Conservation (phyloP, 2,113 vertebrate genomes). For the Corynorhinus townsendii region DNA sequence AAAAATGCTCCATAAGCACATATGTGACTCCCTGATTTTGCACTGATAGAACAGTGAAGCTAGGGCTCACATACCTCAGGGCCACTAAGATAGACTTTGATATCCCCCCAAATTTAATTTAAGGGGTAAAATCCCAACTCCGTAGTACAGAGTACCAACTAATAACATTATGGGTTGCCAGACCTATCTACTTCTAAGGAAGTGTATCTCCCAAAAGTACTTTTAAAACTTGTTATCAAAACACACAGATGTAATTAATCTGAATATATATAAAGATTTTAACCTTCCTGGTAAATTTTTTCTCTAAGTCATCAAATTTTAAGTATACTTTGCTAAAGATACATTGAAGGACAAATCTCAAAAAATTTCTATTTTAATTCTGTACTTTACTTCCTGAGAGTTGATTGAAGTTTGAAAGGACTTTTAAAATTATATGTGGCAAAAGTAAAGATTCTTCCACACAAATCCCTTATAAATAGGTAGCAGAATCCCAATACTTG, state of each 20-base stretch:
- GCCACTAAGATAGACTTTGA: not conserved
- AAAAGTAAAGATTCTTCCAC: not conserved
- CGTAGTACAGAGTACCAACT: not conserved
- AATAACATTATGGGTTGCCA: not conserved
- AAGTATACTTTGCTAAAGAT: constrained; percentile 31
- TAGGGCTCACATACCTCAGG: not conserved
- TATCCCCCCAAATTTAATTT: constrained; percentile 11
- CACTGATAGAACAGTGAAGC: not conserved
- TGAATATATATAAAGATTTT: not conserved
- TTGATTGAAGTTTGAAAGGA: constrained; percentile 1
- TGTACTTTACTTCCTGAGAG: not conserved
- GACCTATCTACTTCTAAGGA: not conserved
- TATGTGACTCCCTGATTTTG: not conserved
- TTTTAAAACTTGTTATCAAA: not conserved
- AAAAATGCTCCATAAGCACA: not conserved
- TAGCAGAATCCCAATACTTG: not conserved
- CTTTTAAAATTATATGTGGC: not conserved
- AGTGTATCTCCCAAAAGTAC: not conserved
- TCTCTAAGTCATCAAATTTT: not conserved
- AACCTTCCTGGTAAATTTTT: not conserved
- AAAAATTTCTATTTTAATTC: constrained; percentile 28
- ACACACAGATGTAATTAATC: not conserved
- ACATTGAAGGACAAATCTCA: not conserved
- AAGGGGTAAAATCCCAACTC: not conserved
- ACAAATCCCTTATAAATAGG: not conserved